These are phyloP conservation scores for Marasmarcha lunaedactyla DNA, from an alignment of 2,888 invertebrate species.

Conservation along the genomic window DNA sequence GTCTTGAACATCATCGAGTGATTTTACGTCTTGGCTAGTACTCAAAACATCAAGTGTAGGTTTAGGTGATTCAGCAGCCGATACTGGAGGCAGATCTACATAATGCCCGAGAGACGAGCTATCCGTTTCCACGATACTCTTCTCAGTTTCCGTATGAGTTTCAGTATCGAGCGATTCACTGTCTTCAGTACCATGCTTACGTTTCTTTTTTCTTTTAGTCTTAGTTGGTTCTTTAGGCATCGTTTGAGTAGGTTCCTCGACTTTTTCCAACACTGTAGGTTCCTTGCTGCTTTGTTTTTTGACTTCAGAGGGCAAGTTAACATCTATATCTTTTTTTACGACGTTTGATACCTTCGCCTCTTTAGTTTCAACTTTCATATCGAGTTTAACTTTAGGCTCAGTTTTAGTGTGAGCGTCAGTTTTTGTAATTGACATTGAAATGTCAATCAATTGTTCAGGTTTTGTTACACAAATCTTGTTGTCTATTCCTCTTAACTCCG, in stretches of 20 bases:
- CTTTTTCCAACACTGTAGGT: slow-evolving; percentile 32
- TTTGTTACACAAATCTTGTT: slow-evolving; percentile 12
- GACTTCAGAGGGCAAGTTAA: slow-evolving; percentile 37
- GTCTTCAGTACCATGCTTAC: slow-evolving; percentile 47
- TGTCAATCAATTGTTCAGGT: slow-evolving; percentile 36
- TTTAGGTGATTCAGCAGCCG: slow-evolving; percentile 58
- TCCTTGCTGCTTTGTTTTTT: slow-evolving; percentile 26
- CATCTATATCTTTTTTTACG: slow-evolving; percentile 48
- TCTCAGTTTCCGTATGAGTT: slow-evolving; percentile 36
- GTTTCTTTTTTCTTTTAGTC: slow-evolving; percentile 76
- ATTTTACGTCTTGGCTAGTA: slow-evolving; percentile 33
- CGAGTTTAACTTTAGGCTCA: slow-evolving; percentile 40
- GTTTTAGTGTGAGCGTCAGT: slow-evolving; percentile 23
- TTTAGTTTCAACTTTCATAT: slow-evolving; percentile 39
- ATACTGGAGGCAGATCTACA: slow-evolving; percentile 50
- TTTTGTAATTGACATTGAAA: slow-evolving; percentile 43
- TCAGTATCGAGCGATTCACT: slow-evolving; percentile 34
- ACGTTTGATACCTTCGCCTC: slow-evolving; percentile 29
- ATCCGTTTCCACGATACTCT: slow-evolving; percentile 41
- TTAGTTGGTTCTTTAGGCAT: slow-evolving; percentile 22
- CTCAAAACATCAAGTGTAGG: slow-evolving; percentile 30
- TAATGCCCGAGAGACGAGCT: slow-evolving; percentile 58
- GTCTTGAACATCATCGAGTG: slow-evolving; percentile 18
- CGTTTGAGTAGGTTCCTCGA: slow-evolving; percentile 22
- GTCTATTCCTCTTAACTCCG: too few species aligned